Conservation (phyloP, 2,113 vertebrate species). For the Tetrax tetrax region DNA sequence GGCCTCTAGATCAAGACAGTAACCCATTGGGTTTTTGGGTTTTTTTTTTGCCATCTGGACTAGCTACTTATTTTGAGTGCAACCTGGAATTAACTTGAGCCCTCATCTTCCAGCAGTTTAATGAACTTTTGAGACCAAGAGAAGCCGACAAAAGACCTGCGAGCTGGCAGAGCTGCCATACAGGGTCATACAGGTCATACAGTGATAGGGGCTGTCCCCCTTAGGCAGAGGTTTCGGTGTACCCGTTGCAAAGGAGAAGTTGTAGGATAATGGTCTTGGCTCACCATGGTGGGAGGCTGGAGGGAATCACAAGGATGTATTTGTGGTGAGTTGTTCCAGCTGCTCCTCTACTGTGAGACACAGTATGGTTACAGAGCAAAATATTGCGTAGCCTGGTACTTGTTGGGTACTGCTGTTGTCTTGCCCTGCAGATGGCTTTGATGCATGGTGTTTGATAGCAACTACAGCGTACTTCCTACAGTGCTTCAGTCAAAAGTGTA, state of each 20-base stretch:
- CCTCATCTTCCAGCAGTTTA: background rate
- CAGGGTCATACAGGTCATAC: background rate
- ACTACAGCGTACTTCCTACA: background rate
- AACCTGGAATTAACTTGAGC: background rate
- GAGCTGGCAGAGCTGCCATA: background rate
- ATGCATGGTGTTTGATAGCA: background rate
- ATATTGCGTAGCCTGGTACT: background rate
- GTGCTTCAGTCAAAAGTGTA: background rate
- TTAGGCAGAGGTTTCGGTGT: background rate
- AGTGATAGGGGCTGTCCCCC: background rate
- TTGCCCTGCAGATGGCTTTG: background rate
- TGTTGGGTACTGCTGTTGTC: background rate
- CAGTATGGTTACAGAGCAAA: background rate
- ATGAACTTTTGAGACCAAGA: background rate
- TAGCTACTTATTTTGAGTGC: background rate
- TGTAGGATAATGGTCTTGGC: background rate
- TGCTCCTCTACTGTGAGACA: background rate
- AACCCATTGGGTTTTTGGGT: fast-evolving
- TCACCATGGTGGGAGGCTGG: background rate
- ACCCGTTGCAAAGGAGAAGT: background rate
- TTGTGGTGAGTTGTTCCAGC: background rate
- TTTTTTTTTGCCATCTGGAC: background rate
- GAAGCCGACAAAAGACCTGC: background rate
- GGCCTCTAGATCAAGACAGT: background rate
- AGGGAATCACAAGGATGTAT: background rate